phyloP scores from a whole-genome alignment of 1,140 invertebrate genomes.

The Musca domestica region DNA sequence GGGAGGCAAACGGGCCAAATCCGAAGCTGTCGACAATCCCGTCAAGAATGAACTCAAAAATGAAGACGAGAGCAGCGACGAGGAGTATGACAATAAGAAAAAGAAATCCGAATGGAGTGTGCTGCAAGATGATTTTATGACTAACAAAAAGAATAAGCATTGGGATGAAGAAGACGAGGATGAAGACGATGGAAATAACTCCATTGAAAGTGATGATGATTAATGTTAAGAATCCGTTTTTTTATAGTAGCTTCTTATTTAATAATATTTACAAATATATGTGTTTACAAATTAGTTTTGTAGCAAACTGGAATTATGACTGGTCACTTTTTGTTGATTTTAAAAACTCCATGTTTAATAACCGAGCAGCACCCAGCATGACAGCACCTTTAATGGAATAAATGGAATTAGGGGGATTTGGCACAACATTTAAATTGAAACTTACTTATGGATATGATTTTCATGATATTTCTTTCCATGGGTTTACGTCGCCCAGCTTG shows the following conservation, averaged over 20 bases:
- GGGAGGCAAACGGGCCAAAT: constrained; percentile 65
- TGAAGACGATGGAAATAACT: constrained; percentile 41
- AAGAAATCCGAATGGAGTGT: constrained; percentile 60
- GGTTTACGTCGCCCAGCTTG: constrained; percentile 25
- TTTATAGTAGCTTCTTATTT: background rate
- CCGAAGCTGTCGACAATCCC: constrained; percentile 59
- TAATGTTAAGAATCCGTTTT: constrained; percentile 15
- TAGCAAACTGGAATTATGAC: background rate
- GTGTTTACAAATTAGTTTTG: background rate
- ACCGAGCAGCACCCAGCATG: constrained; percentile 18
- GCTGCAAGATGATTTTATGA: constrained; percentile 80
- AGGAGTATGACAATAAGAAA: constrained; percentile 34
- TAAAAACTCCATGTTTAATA: constrained; percentile 20
- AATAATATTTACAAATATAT: background rate
- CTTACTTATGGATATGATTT: constrained; percentile 19
- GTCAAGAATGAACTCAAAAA: constrained; percentile 55
- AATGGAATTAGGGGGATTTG: background rate
- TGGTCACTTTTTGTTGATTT: constrained; percentile 14
- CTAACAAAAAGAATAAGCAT: constrained; percentile 84
- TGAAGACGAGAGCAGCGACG: constrained; percentile 54
- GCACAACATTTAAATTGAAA: background rate
- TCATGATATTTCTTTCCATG: constrained; percentile 22
- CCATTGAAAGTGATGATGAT: constrained; percentile 14
- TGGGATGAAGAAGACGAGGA: constrained; percentile 76
- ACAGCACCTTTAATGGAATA: constrained; percentile 17